Conservation (phyloP, 2,797 vertebrate species). For the Peromyscus melanophrys region DNA sequence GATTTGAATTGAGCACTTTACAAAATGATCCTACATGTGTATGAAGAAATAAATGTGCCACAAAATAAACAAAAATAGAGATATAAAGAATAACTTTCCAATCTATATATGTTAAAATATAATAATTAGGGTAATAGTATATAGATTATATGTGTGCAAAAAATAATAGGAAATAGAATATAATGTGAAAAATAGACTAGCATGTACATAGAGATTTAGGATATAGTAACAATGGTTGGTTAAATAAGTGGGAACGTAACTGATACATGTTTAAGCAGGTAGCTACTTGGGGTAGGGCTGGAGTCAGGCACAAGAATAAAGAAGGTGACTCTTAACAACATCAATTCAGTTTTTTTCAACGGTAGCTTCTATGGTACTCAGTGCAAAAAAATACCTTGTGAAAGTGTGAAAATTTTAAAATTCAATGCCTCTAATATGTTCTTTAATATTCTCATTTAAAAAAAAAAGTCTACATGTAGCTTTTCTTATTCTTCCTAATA, state of each 20-base stretch:
- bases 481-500: constrained; percentile 46
- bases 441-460: constrained; percentile 27
- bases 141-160: background rate
- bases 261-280: background rate
- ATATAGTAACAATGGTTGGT: background rate
- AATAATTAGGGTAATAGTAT: constrained; percentile 41
- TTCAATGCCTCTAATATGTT: background rate
- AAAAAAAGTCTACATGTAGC: constrained; percentile 6
- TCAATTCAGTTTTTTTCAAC: background rate
- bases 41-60: background rate
- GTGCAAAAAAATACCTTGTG: background rate
- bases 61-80: constrained; percentile 25
- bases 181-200: constrained; percentile 42
- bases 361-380: background rate
- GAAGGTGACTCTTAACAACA: background rate
- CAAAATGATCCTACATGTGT: constrained; percentile 40
- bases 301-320: background rate
- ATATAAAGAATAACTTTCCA: background rate
- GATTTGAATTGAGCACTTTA: constrained; percentile 45
- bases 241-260: constrained; percentile 14
- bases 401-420: background rate
- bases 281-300: background rate
- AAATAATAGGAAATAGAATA: constrained; percentile 30
- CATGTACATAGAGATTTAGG: background rate
- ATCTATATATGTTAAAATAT: background rate